Conservation (phyloP, 2,797 vertebrate genomes). For the Gambelia wislizenii region DNA sequence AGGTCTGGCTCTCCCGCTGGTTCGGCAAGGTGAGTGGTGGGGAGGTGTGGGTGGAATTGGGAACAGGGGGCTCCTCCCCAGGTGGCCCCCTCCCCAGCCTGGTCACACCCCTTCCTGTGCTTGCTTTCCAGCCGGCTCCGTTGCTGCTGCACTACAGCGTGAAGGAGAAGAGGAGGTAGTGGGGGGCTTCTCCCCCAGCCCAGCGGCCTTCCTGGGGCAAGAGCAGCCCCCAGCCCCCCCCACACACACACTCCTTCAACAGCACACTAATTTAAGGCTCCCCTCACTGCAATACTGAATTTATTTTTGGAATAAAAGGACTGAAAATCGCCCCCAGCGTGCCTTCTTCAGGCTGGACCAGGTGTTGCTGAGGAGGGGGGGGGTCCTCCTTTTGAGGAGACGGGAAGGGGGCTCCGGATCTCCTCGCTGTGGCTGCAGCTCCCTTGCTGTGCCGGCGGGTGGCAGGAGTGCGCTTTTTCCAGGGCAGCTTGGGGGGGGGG, state of each 20-base stretch:
- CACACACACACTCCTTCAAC: neutral
- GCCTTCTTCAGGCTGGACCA: neutral
- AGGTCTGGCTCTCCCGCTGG: constrained; percentile 95
- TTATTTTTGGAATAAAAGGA: constrained; percentile 83
- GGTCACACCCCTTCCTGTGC: neutral
- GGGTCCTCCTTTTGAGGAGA: too few relatives aligned
- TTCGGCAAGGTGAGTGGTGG: constrained; percentile 89
- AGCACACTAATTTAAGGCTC: constrained; percentile 75
- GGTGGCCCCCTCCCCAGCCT: rapidly evolving
- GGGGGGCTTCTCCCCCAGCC: neutral
- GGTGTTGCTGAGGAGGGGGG: too few relatives aligned
- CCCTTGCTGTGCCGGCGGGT: neutral
- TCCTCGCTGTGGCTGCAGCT: too few relatives aligned
- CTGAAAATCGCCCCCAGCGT: constrained; percentile 47
- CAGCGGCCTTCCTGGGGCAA: neutral
- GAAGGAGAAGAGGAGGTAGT: constrained; percentile 91
- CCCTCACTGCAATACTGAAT: constrained; percentile 30
- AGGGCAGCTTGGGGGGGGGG: neutral
- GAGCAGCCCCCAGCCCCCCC: neutral
- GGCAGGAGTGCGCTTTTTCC: neutral
- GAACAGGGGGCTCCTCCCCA: rapidly evolving
- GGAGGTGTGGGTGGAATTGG: rapidly evolving
- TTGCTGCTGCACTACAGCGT: constrained; percentile 95
- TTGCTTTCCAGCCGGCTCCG: constrained; percentile 85
- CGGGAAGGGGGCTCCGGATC: too few relatives aligned